Conservation (phyloP, 2,113 vertebrate genomes). For the Saguinus imperator region DNA sequence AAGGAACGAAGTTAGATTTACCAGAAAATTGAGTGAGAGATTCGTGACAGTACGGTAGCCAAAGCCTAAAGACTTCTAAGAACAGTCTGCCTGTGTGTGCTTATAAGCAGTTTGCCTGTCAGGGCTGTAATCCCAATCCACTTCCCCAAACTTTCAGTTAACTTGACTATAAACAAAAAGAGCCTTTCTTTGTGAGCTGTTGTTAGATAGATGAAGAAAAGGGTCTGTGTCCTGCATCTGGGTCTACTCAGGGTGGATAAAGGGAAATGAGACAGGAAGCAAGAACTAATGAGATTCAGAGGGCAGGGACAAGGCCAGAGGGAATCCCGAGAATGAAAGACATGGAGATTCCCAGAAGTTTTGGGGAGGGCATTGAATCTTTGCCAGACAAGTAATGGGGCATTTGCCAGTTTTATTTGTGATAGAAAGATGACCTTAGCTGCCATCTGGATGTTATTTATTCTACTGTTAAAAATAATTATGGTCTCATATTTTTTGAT, state of each 20-base stretch:
- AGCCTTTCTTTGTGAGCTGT: background rate
- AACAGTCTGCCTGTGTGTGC: background rate
- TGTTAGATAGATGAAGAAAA: background rate
- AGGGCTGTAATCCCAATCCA: background rate
- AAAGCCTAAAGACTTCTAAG: background rate
- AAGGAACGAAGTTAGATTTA: background rate
- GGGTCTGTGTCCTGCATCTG: background rate
- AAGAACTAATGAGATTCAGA: background rate
- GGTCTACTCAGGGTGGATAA: background rate
- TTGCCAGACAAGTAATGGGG: background rate
- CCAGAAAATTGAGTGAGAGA: background rate
- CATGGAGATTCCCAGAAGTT: background rate
- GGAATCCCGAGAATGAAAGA: background rate
- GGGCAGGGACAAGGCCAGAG: background rate
- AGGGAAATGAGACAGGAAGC: background rate
- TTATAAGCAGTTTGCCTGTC: background rate
- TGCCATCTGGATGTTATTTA: constrained; percentile 25
- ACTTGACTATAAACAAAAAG: background rate
- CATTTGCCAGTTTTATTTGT: constrained; percentile 24
- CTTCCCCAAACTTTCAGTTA: background rate
- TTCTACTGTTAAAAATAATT: constrained; percentile 15
- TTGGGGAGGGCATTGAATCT: background rate
- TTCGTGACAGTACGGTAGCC: background rate
- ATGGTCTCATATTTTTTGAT: background rate
- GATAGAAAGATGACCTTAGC: background rate